Evolutionary conservation across 2,113 vertebrate species (phyloP), one percentile per base, ranked within the genome.

Genomic region (Ophiodon elongatus): DNA sequence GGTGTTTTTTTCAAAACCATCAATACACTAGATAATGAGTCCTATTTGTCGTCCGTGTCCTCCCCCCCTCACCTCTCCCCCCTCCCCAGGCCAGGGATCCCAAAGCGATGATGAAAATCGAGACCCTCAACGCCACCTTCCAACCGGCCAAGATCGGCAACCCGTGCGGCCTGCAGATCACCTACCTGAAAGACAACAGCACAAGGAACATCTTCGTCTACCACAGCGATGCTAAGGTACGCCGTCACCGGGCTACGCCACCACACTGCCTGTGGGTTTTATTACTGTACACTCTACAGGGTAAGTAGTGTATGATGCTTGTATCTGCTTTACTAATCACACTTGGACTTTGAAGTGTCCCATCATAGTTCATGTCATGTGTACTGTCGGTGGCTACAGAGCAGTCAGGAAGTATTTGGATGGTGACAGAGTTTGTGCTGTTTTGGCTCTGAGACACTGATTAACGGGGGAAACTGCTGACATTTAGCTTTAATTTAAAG

Each of bases 181-280:
- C 97, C 45, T 97, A 98, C 94, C 82, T 98, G 93, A 97, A 97
- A 93, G 98, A 99, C 94, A 98, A 98, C 80, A 98, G 97, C 95
- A 98, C 98, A 63, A 95, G 98, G 52, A 99, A 98, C 88, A 97
- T 99, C 92, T 99, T 98, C 41, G 94, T 98, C 59, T 98, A 98
- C 89, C 97, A 99, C 0, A 96, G 97, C 31, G 98, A 99, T 0
- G 97, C 97, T 69, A 99, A 98, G 97, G 98, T 98, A 89, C 2
- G 3, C 11, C 1, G 9, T n/a, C n/a, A n/a, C n/a, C n/a, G n/a
- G n/a, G n/a, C n/a, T n/a, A n/a, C n/a, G n/a, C n/a, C n/a, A n/a
- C n/a, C n/a, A n/a, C n/a, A n/a, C n/a, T n/a, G n/a, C n/a, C n/a
- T n/a, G n/a, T n/a, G n/a, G n/a, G n/a, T 45, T 45, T 45, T 15